Evolutionary conservation across 2,888 invertebrate species (phyloP), one percentile per base, ranked within the genome.

Genomic region (Nomada goodeniana): DNA sequence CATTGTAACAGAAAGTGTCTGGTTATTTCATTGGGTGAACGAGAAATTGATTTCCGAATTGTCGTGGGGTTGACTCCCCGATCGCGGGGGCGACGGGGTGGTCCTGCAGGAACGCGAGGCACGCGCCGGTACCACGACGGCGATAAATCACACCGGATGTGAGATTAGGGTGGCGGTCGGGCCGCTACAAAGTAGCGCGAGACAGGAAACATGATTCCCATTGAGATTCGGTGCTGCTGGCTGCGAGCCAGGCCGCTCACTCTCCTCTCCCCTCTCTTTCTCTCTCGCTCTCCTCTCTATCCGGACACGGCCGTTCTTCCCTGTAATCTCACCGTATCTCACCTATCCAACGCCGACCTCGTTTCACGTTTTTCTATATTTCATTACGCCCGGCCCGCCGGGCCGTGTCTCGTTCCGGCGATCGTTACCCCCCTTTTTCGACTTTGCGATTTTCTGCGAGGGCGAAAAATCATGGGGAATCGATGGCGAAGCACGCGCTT

Each of bases 131-230:
- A 53, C 53, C 5, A 15, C 9, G 67, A 20, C 57, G 52, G 50
- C 68, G 82, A 84, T 86, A 86, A 83, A 87, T 87, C 86, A 76
- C 69, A 73, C 76, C 69, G n/a, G 80, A 60, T 77, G 68, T 26
- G 67, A 82, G 83, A 85, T 83, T 80, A 80, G 86, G 80, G 76
- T 74, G 72, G 63, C 59, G 72, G 55, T 29, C 18, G 50, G 60
- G 60, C 82, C 82, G 84, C 73, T 86, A 78, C 89, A 83, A 85
- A 88, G 86, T 83, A 84, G 88, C 80, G 76, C 78, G 85, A 86
- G 86, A 89, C 89, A 84, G 86, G 85, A 87, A 89, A 90, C 88
- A 89, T 87, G 90, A 90, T 90, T 90, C 86, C 86, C 86, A 87
- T 86, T 82, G 86, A 87, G 88, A 87, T 89, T 84, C 86, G 61